A percentile compares a stretch with the other conserved stretches of the same genome.
phyloP scores from a whole-genome alignment of 2,113 vertebrate genomes.

The Pipra filicauda region DNA sequence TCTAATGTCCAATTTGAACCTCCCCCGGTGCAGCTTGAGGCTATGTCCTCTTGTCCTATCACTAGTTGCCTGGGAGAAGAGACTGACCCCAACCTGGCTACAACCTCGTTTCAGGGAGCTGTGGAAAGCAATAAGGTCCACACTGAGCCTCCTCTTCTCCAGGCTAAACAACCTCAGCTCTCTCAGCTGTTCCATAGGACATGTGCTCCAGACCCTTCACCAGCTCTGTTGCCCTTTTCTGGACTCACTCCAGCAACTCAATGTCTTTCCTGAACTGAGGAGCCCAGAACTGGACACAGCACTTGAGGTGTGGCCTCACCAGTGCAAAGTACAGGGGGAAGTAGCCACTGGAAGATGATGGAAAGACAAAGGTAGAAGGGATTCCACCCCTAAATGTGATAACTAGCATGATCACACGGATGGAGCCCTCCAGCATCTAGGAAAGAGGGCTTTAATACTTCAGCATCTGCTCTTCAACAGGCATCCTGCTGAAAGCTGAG shows the following conservation, averaged over 20 bases:
- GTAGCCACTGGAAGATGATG: background rate
- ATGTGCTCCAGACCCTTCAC: background rate
- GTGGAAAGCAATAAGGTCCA: background rate
- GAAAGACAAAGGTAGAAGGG: background rate
- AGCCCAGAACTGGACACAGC: background rate
- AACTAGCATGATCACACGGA: background rate
- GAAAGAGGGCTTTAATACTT: background rate
- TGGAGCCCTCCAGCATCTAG: background rate
- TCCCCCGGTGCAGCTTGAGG: background rate
- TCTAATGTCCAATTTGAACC: background rate
- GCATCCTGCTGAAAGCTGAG: background rate
- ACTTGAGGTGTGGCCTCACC: fast-evolving
- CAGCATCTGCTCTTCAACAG: background rate
- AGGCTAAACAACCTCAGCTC: background rate
- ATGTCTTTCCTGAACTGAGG: background rate
- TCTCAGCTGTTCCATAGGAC: no score
- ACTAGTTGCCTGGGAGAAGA: fast-evolving
- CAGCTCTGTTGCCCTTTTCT: background rate
- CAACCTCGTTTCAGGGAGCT: background rate
- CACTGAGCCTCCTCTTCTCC: background rate
- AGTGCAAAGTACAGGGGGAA: fast-evolving
- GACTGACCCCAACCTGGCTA: background rate
- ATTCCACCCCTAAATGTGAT: fast-evolving
- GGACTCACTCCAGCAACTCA: background rate
- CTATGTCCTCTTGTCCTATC: no score